These are phyloP conservation scores for Aplidium turbinatum DNA, from an alignment of 23 tunicate species.

Conservation along the genomic window DNA sequence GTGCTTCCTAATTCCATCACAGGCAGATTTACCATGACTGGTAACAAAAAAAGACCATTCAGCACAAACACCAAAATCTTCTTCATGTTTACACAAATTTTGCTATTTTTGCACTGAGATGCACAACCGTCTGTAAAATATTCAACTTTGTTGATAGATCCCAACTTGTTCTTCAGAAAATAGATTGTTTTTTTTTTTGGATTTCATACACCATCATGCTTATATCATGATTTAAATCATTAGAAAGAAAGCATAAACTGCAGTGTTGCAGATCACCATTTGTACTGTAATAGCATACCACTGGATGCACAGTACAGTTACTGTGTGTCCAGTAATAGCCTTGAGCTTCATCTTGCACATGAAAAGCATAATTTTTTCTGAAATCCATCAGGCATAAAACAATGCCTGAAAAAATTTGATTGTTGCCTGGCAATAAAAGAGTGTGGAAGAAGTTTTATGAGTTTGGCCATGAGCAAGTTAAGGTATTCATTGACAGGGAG, in stretches of 20 bases:
- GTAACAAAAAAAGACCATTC: conserved; percentile 25
- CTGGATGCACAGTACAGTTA: conserved; percentile 41
- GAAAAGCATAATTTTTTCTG: conserved; percentile 23
- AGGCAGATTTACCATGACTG: conserved; percentile 45
- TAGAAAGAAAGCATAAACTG: no score
- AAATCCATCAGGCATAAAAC: conserved; percentile 13
- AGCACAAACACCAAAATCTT: conserved; percentile 10
- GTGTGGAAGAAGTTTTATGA: conserved; percentile 26
- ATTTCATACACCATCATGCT: no score
- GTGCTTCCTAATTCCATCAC: conserved; percentile 1
- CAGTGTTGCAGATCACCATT: no score
- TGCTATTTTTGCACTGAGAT: conserved; percentile 11
- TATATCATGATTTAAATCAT: no score
- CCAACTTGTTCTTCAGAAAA: conserved; percentile 8
- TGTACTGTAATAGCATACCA: conserved; percentile 44
- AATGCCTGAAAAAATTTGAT: neutral
- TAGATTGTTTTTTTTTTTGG: no score
- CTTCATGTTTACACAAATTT: conserved; percentile 26
- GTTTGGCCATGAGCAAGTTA: conserved; percentile 12
- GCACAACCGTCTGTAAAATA: conserved; percentile 27
- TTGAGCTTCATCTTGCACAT: conserved; percentile 47
- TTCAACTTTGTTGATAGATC: neutral
- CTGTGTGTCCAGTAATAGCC: conserved; percentile 53
- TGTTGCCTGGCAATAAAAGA: conserved; percentile 7
- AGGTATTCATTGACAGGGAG: conserved; percentile 18